These are phyloP conservation scores for Patella ulyssiponensis DNA, from an alignment of 2,888 invertebrate species.

Conservation along the genomic window DNA sequence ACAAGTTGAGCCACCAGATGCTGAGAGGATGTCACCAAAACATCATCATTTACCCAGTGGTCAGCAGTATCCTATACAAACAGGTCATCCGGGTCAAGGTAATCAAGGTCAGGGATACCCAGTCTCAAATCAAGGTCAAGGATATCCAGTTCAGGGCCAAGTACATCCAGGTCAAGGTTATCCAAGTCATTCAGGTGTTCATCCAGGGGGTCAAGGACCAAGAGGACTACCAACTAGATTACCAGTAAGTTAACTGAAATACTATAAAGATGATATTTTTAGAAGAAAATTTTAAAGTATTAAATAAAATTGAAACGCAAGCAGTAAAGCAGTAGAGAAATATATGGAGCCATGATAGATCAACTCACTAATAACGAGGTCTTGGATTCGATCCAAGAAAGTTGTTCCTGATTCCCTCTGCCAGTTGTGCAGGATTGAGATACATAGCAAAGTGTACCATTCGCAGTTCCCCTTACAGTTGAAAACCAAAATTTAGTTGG, in stretches of 20 bases:
- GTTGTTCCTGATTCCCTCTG: too few species aligned
- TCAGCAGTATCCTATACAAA: slow-evolving; percentile 1
- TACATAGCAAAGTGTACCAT: too few species aligned
- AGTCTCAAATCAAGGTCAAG: not conserved
- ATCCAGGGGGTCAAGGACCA: not conserved
- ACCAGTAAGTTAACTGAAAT: not conserved
- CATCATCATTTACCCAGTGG: not conserved
- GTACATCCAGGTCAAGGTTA: slow-evolving; percentile 7
- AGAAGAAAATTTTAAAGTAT: too few species aligned
- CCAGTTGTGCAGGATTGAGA: too few species aligned
- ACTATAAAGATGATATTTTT: too few species aligned
- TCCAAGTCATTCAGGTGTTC: not conserved
- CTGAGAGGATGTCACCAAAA: slow-evolving; percentile 15
- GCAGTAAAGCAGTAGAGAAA: too few species aligned
- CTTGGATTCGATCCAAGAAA: too few species aligned
- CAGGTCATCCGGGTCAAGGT: not conserved
- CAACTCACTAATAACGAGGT: too few species aligned
- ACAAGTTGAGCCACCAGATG: not conserved
- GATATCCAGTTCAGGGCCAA: not conserved
- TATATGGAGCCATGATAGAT: too few species aligned
- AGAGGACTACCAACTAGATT: not conserved
- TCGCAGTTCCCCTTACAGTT: too few species aligned
- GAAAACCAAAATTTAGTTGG: too few species aligned
- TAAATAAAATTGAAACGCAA: too few species aligned
- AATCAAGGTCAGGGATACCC: not conserved